Evolutionary conservation across 2,888 invertebrate genomes (phyloP).

Genomic region (Macrophya annulata): DNA sequence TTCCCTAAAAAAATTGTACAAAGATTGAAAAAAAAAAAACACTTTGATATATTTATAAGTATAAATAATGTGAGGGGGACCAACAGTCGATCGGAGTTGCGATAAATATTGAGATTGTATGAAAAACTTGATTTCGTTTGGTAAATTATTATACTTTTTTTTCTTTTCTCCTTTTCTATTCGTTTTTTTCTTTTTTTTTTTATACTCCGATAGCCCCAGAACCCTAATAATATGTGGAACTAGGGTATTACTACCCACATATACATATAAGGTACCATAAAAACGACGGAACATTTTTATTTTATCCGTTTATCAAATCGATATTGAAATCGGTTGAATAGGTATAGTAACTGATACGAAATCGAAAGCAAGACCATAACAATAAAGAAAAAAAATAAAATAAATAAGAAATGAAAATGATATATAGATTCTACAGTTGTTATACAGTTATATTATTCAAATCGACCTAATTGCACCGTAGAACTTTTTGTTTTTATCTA

Average conservation of each 20-base stretch:
- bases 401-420: neutral
- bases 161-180: no score
- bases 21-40: no score
- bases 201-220: neutral
- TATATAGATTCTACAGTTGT: neutral
- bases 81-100: neutral
- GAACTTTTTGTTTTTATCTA: neutral
- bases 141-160: neutral
- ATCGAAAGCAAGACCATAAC: conserved; percentile 3
- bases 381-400: neutral
- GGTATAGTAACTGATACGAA: conserved; percentile 7
- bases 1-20: no score
- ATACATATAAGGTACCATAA: neutral
- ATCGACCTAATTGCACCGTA: neutral
- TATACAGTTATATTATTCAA: neutral
- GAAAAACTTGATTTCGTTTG: neutral
- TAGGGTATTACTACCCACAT: neutral
- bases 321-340: conserved; percentile 2
- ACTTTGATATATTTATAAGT: no score
- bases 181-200: neutral
- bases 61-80: no score
- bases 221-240: neutral
- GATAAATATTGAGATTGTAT: neutral
- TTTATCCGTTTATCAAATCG: conserved; percentile 15
- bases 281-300: neutral